Base-by-base conservation (phyloP, 2,888 invertebrate species). In the Gisinianus flammeolus region DNA sequence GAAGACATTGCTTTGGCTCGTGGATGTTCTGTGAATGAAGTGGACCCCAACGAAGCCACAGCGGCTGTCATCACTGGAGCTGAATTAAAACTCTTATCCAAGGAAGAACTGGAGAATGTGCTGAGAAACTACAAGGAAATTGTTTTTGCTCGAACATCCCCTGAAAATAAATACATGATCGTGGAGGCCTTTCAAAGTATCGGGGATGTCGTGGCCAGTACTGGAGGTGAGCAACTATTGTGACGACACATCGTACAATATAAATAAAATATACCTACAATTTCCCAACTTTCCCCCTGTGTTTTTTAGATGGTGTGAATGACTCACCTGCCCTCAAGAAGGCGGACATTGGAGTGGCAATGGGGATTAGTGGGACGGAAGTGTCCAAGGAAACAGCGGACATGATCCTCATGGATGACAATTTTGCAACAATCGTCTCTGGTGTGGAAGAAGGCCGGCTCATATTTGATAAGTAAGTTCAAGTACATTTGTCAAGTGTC, bases 401-500 rank as follows among this genome's bases (percentile, higher is more conserved):
- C 86, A 94, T 95, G 90, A 94, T 95, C 86, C 88, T 95, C 79
- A 89, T 95, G 87, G 95, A 95, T 85, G 95, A 95, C 86, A 95
- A 95, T 87, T 95, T 95, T 86, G 93, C 94, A 0, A 94, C 94
- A 0, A 94, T 95, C 79, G 94, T 95, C 0, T 92, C 91, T 1
- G 95, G 94, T 67, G 93, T 95, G 24, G 94, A 95, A 87, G 96
- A 96, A 87, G 96, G 96, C 82, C 93, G 96, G 72, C 89, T 97
- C 85, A 97, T 98, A 89, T 98, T 97, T 90, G 97, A 98, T 89
- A 98, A 98, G n/a, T n/a, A n/a, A n/a, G n/a, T n/a, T n/a, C n/a
- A n/a, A n/a, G n/a, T n/a, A n/a, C n/a, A n/a, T n/a, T n/a, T n/a
- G n/a, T n/a, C n/a, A n/a, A n/a, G n/a, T n/a, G n/a, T n/a, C n/a